These are phyloP conservation scores for Chlorospingus flavigularis DNA, from an alignment of 2,797 vertebrate species.

Conservation along the genomic window DNA sequence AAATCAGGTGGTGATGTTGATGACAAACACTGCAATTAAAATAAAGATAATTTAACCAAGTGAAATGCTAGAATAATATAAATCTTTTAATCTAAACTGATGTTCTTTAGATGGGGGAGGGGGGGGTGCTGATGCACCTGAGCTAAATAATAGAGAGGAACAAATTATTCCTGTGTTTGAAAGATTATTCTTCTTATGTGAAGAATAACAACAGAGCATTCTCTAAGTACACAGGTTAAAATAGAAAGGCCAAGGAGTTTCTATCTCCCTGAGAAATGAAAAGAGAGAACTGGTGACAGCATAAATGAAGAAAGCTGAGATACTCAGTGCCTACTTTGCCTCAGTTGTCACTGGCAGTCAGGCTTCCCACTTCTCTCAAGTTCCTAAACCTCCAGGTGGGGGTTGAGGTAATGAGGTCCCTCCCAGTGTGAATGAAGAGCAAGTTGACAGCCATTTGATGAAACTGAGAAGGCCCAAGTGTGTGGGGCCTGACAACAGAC, in stretches of 20 bases:
- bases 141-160: background rate
- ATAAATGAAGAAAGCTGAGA: background rate
- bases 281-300: background rate
- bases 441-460: accelerated
- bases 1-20: background rate
- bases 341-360: background rate
- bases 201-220: background rate
- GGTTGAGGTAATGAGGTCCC: background rate
- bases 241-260: background rate
- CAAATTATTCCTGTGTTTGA: background rate
- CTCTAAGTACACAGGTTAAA: background rate
- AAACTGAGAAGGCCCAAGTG: background rate
- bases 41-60: background rate
- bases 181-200: background rate
- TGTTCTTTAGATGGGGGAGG: background rate
- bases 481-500: background rate
- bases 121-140: background rate
- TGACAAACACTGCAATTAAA: background rate
- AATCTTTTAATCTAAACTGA: background rate
- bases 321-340: background rate
- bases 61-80: background rate
- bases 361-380: background rate
- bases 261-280: background rate
- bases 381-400: background rate
- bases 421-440: background rate